phyloP scores from a whole-genome alignment of 2,797 vertebrate genomes.

The Yasuhikotakia modesta region DNA sequence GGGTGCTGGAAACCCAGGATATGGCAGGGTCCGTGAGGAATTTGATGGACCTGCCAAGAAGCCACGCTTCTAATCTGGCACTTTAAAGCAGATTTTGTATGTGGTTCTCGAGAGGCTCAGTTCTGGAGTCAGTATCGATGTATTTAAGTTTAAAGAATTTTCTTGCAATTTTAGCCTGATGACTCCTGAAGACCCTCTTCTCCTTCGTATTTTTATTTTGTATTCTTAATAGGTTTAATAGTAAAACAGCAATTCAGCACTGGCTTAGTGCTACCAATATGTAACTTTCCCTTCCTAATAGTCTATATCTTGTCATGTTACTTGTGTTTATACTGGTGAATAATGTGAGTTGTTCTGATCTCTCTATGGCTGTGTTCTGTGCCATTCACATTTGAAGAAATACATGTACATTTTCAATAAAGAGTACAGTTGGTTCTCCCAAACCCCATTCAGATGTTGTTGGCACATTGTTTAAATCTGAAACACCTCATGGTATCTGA shows the following conservation, averaged over 20 bases:
- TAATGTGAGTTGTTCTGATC: constrained; percentile 81
- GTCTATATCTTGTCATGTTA: constrained; percentile 75
- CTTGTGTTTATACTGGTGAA: constrained; percentile 76
- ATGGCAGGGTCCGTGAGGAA: constrained; percentile 97
- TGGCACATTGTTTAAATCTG: constrained; percentile 47
- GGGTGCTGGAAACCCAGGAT: constrained; percentile 84
- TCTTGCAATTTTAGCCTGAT: constrained; percentile 93
- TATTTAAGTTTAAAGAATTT: constrained; percentile 84
- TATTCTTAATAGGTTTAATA: constrained; percentile 68
- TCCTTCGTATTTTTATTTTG: constrained; percentile 73
- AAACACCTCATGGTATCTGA: background rate
- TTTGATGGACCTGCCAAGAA: constrained; percentile 98
- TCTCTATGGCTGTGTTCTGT: constrained; percentile 94
- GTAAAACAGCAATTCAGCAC: constrained; percentile 64
- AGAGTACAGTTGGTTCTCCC: constrained; percentile 79
- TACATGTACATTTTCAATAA: constrained; percentile 96
- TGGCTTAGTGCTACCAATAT: constrained; percentile 69
- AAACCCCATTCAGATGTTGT: constrained; percentile 53
- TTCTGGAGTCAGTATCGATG: constrained; percentile 71
- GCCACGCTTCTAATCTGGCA: constrained; percentile 90
- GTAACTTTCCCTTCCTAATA: constrained; percentile 72
- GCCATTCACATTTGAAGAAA: constrained; percentile 85
- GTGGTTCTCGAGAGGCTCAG: constrained; percentile 66
- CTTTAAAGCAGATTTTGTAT: constrained; percentile 69
- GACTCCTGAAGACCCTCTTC: constrained; percentile 64